A percentile compares a stretch with the other conserved stretches of the same genome.
Evolutionary conservation across 1,140 invertebrate species (phyloP).

Genomic region (Drosophila funebris): DNA sequence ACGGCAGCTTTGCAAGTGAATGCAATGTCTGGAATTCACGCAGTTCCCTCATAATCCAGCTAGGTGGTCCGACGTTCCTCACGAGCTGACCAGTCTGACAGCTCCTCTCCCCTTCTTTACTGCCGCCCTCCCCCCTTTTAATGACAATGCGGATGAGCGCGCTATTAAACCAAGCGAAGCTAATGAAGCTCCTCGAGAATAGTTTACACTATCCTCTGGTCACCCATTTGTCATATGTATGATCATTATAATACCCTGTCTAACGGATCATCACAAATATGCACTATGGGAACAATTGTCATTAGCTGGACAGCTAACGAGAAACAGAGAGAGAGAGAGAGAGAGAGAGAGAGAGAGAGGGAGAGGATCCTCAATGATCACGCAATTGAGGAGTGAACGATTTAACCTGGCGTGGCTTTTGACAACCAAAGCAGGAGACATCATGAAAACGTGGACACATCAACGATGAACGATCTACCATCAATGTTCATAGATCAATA

Average conservation of each 20-base stretch:
- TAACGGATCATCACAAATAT: conserved; percentile 33
- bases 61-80: conserved; percentile 47
- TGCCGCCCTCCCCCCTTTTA: neutral
- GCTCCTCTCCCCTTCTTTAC: conserved; percentile 1
- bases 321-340: neutral
- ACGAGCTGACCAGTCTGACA: neutral
- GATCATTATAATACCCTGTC: conserved; percentile 31
- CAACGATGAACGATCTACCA: conserved; percentile 44
- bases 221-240: conserved; percentile 57
- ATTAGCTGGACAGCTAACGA: conserved; percentile 28
- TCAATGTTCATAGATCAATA: conserved; percentile 33
- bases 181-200: conserved; percentile 27
- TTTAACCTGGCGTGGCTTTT: conserved; percentile 55
- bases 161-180: conserved; percentile 44
- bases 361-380: conserved; percentile 21
- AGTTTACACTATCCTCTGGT: conserved; percentile 19
- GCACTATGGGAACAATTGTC: conserved; percentile 64
- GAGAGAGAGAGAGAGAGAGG: neutral
- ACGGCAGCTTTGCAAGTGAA: conserved; percentile 35
- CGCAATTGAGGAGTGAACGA: conserved; percentile 49
- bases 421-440: conserved; percentile 38
- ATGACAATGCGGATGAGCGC: conserved; percentile 29
- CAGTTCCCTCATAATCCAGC: conserved; percentile 25
- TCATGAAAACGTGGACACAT: conserved; percentile 55
- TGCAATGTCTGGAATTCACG: conserved; percentile 36